Base-by-base conservation (phyloP, 1,140 invertebrate species). In the Cotesia typhae region DNA sequence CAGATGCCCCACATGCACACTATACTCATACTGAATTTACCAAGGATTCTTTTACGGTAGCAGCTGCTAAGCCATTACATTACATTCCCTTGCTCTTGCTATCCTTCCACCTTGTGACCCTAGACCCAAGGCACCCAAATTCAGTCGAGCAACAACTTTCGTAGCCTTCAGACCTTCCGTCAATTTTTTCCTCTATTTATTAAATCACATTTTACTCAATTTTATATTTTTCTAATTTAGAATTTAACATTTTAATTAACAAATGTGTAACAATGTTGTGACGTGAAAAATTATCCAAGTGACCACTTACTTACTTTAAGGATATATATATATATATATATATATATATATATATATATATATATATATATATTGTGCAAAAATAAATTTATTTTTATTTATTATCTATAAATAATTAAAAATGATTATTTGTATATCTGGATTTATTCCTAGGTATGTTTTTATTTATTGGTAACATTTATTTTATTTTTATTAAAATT, bases 401-500 rank as follows among this genome's bases (percentile, higher is more conserved):
- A 53, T 55, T 4, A 55, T 41, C 51, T 0, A 51, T 65, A 17
- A 68, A 55, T 36, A 37, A 57, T 10, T 77, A 20, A 84, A 76
- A 71, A 91, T 91, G 90, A 90, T 91, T 81, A 90, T 90, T 82
- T 91, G 89, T 81, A 89, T 91, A 80, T 90, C 90, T 67, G 90
- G 90, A 88, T 90, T 90, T 87, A 83, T 89, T 81, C 88, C 88
- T 88, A 85, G 89, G 89, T 89, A 89, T 83, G 90, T 90, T 72
- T 72, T 63, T 20, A 28, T 73, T 70, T 53, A 47, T 7, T 7
- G 5, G 28, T 28, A 28, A 28, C 28, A 28, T 47, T 47, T 47
- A 47, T 7, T 10, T 47, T 6, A 47, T 10, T 9, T 47, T 47
- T 47, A 47, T 9, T 47, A 47, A 47, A 47, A 47, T 47, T 47